Base-by-base conservation (phyloP, 2,113 vertebrate genomes). In the Marmota monax region DNA sequence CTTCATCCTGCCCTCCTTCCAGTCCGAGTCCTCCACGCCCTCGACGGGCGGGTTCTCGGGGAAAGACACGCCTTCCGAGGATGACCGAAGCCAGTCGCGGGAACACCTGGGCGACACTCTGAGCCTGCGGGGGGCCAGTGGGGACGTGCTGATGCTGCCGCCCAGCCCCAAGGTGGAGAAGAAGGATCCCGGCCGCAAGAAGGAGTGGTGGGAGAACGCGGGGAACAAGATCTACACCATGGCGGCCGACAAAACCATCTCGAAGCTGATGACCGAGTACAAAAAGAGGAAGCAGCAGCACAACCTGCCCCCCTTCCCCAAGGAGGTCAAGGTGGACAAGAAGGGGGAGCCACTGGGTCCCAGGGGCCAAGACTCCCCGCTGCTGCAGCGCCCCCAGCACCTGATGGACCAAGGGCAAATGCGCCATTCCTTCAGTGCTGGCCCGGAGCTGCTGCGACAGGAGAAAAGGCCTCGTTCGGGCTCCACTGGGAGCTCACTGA, bases 121-220 rank as follows among this genome's bases (percentile, higher is more conserved):
- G 90, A 98, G 98, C 70, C 98, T 99, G 34, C 98, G 99, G 53
- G 98, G 97, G 22, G 98, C 98, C 0, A 97, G 92, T 17, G 98
- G 97, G 84, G 98, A 99, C 45, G 34, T 91, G n/a, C 92, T 98
- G 76, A 96, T 98, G 61, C 98, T 98, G 7, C 98, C 98, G 1
- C 97, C 98, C 34, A 99, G 99, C 94, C 99, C 99, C 95, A 98
- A 95, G 84, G 96, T 7, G 97, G 99, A 98, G 88, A 98, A 96
- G 98, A 98, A 98, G 98, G 98, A 98, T 72, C 98, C 98, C 0
- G 93, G 98, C 4, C 98, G 98, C 73, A 99, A 99, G 95, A 99
- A 99, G 91, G 99, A 99, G 93, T 99, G 99, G 99, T 99, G 99
- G 99, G 99, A 99, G 95, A 99, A 96, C 3, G 99, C 99, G 0